Base-by-base conservation (phyloP, 2,888 invertebrate genomes). In the Creontiades dilutus region DNA sequence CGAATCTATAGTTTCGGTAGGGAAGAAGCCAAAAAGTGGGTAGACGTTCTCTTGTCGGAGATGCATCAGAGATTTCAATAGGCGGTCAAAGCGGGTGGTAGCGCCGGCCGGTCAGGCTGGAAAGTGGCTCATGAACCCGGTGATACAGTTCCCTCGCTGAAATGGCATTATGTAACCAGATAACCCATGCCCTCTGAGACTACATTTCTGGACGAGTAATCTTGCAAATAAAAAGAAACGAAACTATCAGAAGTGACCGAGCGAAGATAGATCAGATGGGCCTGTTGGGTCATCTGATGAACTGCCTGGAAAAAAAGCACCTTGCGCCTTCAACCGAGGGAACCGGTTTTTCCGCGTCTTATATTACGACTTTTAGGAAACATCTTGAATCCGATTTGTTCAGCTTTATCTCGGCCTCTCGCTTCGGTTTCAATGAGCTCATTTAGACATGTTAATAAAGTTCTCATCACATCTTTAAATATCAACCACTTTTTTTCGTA, bases 141-240 rank as follows among this genome's bases (percentile, higher is more conserved):
- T 68, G 68, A 68, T 68, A 68, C 68, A 68, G 68, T 27, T 68
- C 68, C 68, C 68, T 68, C 19, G 68, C 68, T 23, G 68, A 68
- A 68, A 19, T 9, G 19, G 23, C 27, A 23, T 68, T 68, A 68
- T 12, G 19, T 23, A 68, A 68, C 68, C 27, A 23, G 9, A 5
- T 68, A 68, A 68, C 68, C 68, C 68, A 23, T 68, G 68, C 68
- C 19, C 23, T 68, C 68, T 23, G 23, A 9, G 13, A 19, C 19
- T 68, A 68, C 52, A 52, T 27, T 68, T 68, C 68, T 11, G 23
- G 19, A 12, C 19, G 37, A 37, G 3, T 37, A 37, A 2, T 37
- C 37, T 37, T 37, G 37, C 37, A 37, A 37, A 37, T 37, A 52
- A 16, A 52, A 52, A 52, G 52, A 52, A 52, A 23, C 23, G 68